Base-by-base conservation (phyloP, 2,888 invertebrate genomes). In the Pyrocoelia pectoralis region DNA sequence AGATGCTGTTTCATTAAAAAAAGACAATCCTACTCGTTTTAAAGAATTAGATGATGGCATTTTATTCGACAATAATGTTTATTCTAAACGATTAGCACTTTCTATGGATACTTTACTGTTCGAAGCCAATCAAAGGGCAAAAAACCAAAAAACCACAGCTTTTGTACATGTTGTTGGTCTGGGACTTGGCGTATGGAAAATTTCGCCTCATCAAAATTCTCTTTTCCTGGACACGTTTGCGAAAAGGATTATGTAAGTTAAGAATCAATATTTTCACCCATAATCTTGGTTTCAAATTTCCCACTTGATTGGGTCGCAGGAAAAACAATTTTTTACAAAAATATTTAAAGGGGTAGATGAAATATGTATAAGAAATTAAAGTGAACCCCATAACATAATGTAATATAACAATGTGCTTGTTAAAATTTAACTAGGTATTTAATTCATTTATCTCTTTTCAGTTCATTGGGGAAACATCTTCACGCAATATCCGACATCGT, bases 151-250 rank as follows among this genome's bases (percentile, higher is more conserved):
- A 17, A 86, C 83, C 29, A 79, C 81, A 6, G 89, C 88, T 0
- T 90, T 84, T 69, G 70, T 90, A 0, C 89, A 90, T 76, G 83
- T 90, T 5, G 86, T 90, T 28, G 90, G 90, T 9, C 84, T 87
- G 43, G 88, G 88, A 49, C 76, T 88, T 12, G 90, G 90, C 0
- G 88, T 89, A 0, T 90, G 90, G 90, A 85, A 79, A 73, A 81
- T 86, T 38, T 85, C 87, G 0, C 72, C 77, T 0, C 88, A 89
- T 63, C 90, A 90, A 73, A 82, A 84, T 10, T 82, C 86, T 68
- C 84, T 89, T 38, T 90, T 88, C 71, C 76, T 89, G 2, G 82
- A 89, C 41, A 85, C 88, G 0, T 89, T 89, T 69, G 80, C 86
- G n/a, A 85, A 88, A 56, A 33, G 33, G 33, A 33, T 33, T 10